Evolutionary conservation across 2,797 vertebrate species (phyloP), one percentile per base, ranked within the genome.

Genomic region (Lerista edwardsae): DNA sequence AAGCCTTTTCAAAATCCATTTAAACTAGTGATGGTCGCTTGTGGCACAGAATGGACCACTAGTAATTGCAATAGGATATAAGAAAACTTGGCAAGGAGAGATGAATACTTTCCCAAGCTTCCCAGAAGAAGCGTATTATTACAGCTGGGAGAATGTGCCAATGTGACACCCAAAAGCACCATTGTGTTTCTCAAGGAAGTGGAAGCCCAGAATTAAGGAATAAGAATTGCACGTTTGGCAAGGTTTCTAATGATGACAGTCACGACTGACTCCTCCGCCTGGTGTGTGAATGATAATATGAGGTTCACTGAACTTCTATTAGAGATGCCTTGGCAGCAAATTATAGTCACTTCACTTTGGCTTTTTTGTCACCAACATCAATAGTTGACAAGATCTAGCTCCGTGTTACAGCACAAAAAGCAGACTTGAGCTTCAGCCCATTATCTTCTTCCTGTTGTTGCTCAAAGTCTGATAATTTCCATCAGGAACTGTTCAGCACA

Each of bases 371-470:
- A 64, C 29, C 85, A 80, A 31, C 44, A 82, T 82, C 34, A 76
- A 31, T 21, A 82, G 27, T 64, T 87, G 31, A 55, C 3, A 77
- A 39, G 8, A 1, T 72, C 17, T 15, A 59, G 67, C 34, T 82
- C 59, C 75, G 29, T 80, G 84, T 83, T 39, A 61, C 19, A 34
- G 55, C 75, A 55, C n/a, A 17, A 55, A 19, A 80, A 1, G 39
- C 6, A 55, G 6, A 0, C 55, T 39, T 12, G 71, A 65, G 71
- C 3, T 81, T 89, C 23, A 0, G 1, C 7, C 85, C 65, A 84
- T 79, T 72, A 82, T 80, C 31, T 2, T 14, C 73, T 90, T 75
- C 79, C 87, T 76, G 74, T 3, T 25, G 87, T 87, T 74, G 72
- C 67, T 72, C 19, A 23, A 77, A 81, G 8, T n/a, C 55, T 57